Percentiles rank a stretch among this genome's conserved stretches.
Evolutionary conservation across 2,113 vertebrate genomes (phyloP).

Genomic region (Elgaria multicarinata): DNA sequence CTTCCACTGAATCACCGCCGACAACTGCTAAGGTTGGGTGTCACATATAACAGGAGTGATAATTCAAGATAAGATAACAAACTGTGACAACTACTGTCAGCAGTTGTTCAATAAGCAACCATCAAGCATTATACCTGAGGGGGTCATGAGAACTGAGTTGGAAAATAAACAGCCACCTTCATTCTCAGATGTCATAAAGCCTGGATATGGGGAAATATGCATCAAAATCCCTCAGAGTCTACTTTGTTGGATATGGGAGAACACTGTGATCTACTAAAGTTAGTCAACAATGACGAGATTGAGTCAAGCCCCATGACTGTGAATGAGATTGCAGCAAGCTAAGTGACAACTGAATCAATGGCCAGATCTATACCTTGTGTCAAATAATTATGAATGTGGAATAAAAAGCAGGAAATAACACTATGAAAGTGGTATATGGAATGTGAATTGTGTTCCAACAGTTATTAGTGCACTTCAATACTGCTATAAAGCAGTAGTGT

Average conservation of each 20-base stretch:
- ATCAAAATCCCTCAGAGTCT: not conserved
- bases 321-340: not conserved
- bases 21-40: not conserved
- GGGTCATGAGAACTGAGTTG: fast-evolving
- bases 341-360: not conserved
- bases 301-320: not conserved
- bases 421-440: no score
- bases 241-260: not conserved
- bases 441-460: no score
- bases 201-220: not conserved
- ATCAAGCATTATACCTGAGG: not conserved
- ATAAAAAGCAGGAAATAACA: no score
- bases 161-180: not conserved
- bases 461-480: no score
- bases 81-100: not conserved
- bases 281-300: not conserved
- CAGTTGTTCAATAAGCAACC: not conserved
- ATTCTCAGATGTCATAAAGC: conserved; percentile 8
- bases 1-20: not conserved
- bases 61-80: not conserved
- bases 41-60: fast-evolving
- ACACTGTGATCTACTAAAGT: not conserved
- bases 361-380: no score
- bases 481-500: no score
- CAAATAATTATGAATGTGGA: no score